Evolutionary conservation across 2,113 vertebrate species (phyloP).

Genomic region (Chaetura pelagica): DNA sequence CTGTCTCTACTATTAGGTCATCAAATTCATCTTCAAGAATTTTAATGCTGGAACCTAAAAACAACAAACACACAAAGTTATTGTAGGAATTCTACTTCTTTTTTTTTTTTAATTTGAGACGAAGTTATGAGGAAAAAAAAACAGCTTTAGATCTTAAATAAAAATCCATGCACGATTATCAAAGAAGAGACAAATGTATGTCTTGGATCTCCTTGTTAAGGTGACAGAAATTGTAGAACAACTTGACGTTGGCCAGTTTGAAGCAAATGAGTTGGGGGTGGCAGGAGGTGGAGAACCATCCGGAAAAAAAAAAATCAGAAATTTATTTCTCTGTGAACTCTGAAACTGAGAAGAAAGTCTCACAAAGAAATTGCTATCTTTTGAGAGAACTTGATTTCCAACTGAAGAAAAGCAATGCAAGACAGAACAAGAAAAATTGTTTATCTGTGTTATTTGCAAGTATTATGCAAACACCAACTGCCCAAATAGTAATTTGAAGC

Average conservation of each 20-base stretch:
- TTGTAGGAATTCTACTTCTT: background rate
- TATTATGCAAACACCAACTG: background rate
- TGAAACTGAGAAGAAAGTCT: background rate
- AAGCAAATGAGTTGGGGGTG: background rate
- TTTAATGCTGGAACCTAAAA: conserved; percentile 73
- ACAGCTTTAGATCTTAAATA: background rate
- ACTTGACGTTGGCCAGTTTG: background rate
- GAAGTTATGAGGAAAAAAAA: background rate
- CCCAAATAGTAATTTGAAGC: background rate
- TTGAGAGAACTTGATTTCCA: background rate
- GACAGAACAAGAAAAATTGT: background rate
- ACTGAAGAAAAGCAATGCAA: background rate
- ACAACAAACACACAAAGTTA: conserved; percentile 2
- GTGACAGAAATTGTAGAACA: background rate
- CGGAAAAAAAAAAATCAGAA: fast-evolving
- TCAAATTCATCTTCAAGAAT: conserved; percentile 88
- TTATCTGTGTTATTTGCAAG: background rate
- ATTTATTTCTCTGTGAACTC: background rate
- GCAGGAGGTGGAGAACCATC: background rate
- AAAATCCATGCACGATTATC: background rate
- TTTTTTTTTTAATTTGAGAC: background rate
- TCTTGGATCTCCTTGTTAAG: background rate
- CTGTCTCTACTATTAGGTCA: conserved; percentile 85
- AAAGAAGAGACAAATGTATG: background rate
- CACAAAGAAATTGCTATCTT: background rate